Conservation (phyloP, 1,140 invertebrate species). For the Adoxophyes honmai region DNA sequence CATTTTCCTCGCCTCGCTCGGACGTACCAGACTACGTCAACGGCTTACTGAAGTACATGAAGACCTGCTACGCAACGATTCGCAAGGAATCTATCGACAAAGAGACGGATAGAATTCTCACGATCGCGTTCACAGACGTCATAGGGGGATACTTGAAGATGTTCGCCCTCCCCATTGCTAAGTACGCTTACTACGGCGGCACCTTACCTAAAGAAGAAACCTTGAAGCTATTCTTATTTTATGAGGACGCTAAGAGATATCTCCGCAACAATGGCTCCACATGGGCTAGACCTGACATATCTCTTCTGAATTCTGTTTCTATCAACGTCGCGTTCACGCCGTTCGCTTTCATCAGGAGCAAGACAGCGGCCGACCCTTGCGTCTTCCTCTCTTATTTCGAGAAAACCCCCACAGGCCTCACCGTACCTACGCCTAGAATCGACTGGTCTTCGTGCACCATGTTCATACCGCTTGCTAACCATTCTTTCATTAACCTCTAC, state of each 20-base stretch:
- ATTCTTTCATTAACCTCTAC: slow-evolving; percentile 37
- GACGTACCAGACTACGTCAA: background rate
- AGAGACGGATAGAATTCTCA: slow-evolving; percentile 35
- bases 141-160: slow-evolving; percentile 58
- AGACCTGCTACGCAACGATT: slow-evolving; percentile 26
- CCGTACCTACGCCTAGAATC: slow-evolving; percentile 45
- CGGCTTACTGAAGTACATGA: background rate
- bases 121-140: slow-evolving; percentile 47
- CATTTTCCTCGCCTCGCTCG: background rate
- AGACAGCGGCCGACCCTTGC: slow-evolving; percentile 32
- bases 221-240: slow-evolving; percentile 40
- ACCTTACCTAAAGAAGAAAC: slow-evolving; percentile 41
- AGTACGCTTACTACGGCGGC: slow-evolving; percentile 55
- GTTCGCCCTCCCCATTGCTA: slow-evolving; percentile 52
- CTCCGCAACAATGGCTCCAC: slow-evolving; percentile 43
- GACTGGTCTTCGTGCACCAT: slow-evolving; percentile 48
- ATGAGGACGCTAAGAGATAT: slow-evolving; percentile 44
- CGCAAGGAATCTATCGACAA: slow-evolving; percentile 35
- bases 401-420: slow-evolving; percentile 41
- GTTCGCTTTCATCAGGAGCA: slow-evolving; percentile 24
- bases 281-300: slow-evolving; percentile 40
- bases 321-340: slow-evolving; percentile 38
- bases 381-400: slow-evolving; percentile 45
- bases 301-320: slow-evolving; percentile 36
- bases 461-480: slow-evolving; percentile 54